phyloP scores from a whole-genome alignment of 2,797 vertebrate species.

The Ibycter americanus region DNA sequence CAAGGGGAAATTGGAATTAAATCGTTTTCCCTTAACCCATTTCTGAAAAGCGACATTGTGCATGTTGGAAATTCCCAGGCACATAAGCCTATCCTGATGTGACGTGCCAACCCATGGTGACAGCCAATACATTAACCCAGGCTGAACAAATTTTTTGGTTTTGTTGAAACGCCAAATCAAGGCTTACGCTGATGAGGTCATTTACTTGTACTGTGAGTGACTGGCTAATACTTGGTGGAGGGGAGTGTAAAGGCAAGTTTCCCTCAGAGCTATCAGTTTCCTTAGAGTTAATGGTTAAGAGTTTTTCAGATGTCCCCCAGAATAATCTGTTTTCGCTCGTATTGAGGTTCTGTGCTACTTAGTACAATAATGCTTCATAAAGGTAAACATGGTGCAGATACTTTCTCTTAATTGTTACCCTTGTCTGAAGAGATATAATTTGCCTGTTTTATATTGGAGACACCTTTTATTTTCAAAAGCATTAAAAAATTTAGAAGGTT shows the following conservation, averaged over 20 bases:
- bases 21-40: rapidly evolving
- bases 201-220: not conserved
- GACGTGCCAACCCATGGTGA: not conserved
- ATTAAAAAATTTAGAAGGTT: not conserved
- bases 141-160: not conserved
- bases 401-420: not conserved
- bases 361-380: not conserved
- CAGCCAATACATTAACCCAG: not conserved
- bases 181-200: not conserved
- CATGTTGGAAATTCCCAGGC: not conserved
- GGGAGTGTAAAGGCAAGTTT: not conserved
- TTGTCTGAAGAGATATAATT: not conserved
- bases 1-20: not conserved
- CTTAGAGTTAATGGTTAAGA: not conserved
- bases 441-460: not conserved
- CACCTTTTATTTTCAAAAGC: constrained; percentile 10
- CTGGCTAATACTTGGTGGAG: not conserved
- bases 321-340: not conserved
- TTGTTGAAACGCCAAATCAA: not conserved
- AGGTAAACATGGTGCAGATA: not conserved
- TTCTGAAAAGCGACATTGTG: not conserved
- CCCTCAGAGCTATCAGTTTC: not conserved
- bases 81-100: not conserved
- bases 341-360: not conserved
- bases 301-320: not conserved